Evolutionary conservation across 2,888 invertebrate genomes (phyloP).

Genomic region (Elysia crispata): DNA sequence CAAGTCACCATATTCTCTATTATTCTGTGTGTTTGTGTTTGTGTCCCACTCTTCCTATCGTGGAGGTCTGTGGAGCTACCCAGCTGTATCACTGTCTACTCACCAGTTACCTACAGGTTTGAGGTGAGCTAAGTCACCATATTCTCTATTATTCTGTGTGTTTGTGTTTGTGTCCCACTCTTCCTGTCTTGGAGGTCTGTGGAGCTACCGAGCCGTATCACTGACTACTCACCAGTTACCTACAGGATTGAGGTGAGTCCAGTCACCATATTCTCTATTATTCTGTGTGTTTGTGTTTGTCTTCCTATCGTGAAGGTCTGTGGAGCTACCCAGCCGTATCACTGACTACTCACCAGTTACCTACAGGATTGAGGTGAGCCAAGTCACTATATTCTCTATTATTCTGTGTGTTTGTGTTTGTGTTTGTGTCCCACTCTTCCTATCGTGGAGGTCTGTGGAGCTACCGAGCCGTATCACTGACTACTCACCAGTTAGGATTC

Average conservation of each 20-base stretch:
- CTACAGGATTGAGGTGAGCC: conserved; percentile 55
- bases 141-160: too few relatives aligned
- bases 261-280: too few relatives aligned
- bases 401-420: conserved; percentile 49
- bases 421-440: conserved; percentile 57
- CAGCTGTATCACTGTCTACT: conserved; percentile 79
- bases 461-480: conserved; percentile 78
- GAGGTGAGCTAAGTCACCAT: conserved; percentile 63
- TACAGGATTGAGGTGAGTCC: conserved; percentile 72
- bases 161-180: too few relatives aligned
- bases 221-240: conserved; percentile 68
- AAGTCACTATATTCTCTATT: conserved; percentile 63
- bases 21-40: neutral
- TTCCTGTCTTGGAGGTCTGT: conserved; percentile 70
- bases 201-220: conserved; percentile 79
- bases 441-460: conserved; percentile 55
- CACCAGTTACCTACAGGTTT: conserved; percentile 69
- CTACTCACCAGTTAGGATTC: conserved; percentile 63
- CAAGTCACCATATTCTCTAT: conserved; percentile 63
- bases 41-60: too few relatives aligned
- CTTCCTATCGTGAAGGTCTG: too few relatives aligned
- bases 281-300: too few relatives aligned
- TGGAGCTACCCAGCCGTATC: conserved; percentile 51
- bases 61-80: too few relatives aligned
- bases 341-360: conserved; percentile 67